phyloP scores from a whole-genome alignment of 2,888 invertebrate genomes.

The Hypomecis punctinalis region DNA sequence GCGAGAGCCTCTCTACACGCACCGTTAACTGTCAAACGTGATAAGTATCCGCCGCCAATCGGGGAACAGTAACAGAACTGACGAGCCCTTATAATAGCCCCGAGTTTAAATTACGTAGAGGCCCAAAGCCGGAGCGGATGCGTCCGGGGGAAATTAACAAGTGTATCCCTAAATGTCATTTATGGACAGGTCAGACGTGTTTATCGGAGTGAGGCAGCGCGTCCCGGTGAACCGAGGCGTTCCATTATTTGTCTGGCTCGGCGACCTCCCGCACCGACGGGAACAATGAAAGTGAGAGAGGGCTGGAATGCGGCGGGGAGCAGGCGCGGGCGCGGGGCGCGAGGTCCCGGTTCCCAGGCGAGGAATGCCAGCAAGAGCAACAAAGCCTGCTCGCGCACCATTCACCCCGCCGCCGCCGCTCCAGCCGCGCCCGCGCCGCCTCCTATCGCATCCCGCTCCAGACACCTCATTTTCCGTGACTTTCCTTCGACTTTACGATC shows the following conservation, averaged over 20 bases:
- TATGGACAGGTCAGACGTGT: conserved; percentile 71
- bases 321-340: conserved; percentile 56
- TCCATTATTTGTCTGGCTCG: conserved; percentile 72
- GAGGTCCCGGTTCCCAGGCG: conserved; percentile 82
- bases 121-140: conserved; percentile 24
- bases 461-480: conserved; percentile 77
- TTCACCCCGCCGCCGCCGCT: conserved; percentile 79
- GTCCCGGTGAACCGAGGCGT: conserved; percentile 72
- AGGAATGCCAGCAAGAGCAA: conserved; percentile 83
- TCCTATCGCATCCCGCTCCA: conserved; percentile 44
- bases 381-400: conserved; percentile 82
- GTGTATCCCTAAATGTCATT: conserved; percentile 73
- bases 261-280: conserved; percentile 82
- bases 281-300: conserved; percentile 85
- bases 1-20: conserved; percentile 37
- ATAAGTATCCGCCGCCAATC: conserved; percentile 49
- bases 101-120: conserved; percentile 6
- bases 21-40: conserved; percentile 66
- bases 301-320: conserved; percentile 77
- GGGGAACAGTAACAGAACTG: conserved; percentile 27
- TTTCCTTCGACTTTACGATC: conserved; percentile 70
- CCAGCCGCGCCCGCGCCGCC: conserved; percentile 48
- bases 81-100: conserved; percentile 19
- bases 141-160: conserved; percentile 55
- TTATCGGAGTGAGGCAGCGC: conserved; percentile 73